These are phyloP conservation scores for Pelobates fuscus DNA, from an alignment of 2,113 vertebrate species.

Conservation along the genomic window DNA sequence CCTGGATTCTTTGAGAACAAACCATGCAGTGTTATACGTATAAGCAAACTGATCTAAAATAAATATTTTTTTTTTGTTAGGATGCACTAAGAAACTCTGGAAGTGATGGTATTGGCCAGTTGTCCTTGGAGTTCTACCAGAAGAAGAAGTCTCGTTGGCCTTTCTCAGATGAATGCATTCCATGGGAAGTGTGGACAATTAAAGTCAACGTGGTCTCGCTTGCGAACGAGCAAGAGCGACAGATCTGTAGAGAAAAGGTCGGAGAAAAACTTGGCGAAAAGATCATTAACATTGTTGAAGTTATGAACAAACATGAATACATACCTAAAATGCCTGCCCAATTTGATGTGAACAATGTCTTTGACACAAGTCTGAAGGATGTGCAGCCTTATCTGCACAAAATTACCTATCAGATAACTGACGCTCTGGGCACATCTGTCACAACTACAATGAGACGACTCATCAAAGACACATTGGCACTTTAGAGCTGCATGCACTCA, in stretches of 20 bases:
- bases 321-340: conserved; percentile 98
- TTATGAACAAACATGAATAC: conserved; percentile 96
- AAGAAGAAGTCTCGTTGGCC: conserved; percentile 98
- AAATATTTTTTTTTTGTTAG: conserved; percentile 60
- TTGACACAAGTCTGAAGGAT: conserved; percentile 92
- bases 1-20: no score
- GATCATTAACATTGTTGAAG: conserved; percentile 95
- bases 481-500: conserved; percentile 63
- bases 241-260: conserved; percentile 97
- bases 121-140: conserved; percentile 97
- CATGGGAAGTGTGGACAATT: conserved; percentile 97
- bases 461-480: conserved; percentile 94
- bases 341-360: conserved; percentile 96
- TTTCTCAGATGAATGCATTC: conserved; percentile 95
- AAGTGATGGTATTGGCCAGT: conserved; percentile 90
- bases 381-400: conserved; percentile 98
- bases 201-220: conserved; percentile 94
- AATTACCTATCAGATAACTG: conserved; percentile 95
- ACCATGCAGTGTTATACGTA: no score
- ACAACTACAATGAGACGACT: conserved; percentile 97
- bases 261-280: conserved; percentile 97
- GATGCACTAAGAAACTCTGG: conserved; percentile 86
- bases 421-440: conserved; percentile 89
- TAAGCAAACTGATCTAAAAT: neutral
- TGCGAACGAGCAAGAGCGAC: conserved; percentile 94